Evolutionary conservation across 2,888 invertebrate species (phyloP).

Genomic region (Epirrhoe tristata): DNA sequence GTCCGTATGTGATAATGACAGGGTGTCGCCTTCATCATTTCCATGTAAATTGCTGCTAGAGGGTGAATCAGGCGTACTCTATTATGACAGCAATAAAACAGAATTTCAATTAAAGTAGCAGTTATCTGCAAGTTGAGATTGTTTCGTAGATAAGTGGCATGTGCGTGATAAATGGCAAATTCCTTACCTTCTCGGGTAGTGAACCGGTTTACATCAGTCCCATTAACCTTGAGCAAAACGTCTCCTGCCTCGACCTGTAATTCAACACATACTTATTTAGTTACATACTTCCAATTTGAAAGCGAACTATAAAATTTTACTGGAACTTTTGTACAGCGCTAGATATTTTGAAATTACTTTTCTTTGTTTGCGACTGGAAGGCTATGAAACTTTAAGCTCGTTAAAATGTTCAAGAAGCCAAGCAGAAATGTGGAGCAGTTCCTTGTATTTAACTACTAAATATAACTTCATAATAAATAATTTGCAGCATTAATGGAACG

Average conservation of each 20-base stretch:
- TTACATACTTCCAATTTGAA: conserved; percentile 51
- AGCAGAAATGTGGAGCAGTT: conserved; percentile 13
- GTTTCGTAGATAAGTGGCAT: conserved; percentile 62
- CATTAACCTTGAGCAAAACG: conserved; percentile 96
- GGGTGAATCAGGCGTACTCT: conserved; percentile 21
- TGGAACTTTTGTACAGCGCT: conserved; percentile 5
- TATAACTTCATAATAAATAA: conserved; percentile 6
- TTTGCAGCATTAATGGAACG: conserved; percentile 12
- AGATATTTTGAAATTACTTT: conserved; percentile 12
- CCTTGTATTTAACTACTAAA: conserved; percentile 6
- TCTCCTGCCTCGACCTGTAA: conserved; percentile 97
- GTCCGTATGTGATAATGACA: conserved; percentile 18
- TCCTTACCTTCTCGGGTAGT: conserved; percentile 96
- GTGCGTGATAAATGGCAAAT: conserved; percentile 73
- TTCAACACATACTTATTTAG: conserved; percentile 59
- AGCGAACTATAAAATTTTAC: conserved; percentile 36
- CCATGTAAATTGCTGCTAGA: conserved; percentile 16
- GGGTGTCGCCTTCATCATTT: conserved; percentile 26
- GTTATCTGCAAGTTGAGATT: conserved; percentile 55
- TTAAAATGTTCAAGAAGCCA: conserved; percentile 20
- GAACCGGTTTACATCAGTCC: conserved; percentile 96
- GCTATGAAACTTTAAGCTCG: conserved; percentile 15
- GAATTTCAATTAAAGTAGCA: conserved; percentile 50
- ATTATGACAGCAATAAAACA: conserved; percentile 24
- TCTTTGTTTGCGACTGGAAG: conserved; percentile 4